These are phyloP conservation scores for Upupa epops DNA, from an alignment of 2,113 vertebrate genomes.

Conservation along the genomic window DNA sequence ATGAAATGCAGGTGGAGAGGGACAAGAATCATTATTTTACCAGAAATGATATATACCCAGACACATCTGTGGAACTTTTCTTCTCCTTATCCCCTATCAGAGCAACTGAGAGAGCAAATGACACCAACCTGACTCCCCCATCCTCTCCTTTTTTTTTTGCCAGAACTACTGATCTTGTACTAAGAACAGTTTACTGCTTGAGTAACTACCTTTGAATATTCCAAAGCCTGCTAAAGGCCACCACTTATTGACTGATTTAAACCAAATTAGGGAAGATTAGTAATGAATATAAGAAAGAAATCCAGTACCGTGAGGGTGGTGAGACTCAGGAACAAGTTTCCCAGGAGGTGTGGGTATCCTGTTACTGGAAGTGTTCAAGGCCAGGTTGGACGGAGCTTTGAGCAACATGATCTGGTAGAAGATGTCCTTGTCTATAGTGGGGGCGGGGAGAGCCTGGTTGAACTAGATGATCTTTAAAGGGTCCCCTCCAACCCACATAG, in stretches of 20 bases:
- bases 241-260: background rate
- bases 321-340: background rate
- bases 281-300: background rate
- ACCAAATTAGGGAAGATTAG: background rate
- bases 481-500: background rate
- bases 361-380: background rate
- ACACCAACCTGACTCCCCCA: background rate
- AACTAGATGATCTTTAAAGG: background rate
- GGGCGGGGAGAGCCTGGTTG: rapidly evolving
- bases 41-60: background rate
- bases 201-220: rapidly evolving
- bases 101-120: background rate
- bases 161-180: background rate
- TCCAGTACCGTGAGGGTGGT: background rate
- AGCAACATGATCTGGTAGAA: background rate
- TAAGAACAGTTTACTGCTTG: background rate
- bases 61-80: background rate
- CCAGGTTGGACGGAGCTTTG: rapidly evolving
- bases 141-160: background rate
- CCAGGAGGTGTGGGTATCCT: background rate
- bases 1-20: background rate
- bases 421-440: background rate
- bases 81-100: background rate
- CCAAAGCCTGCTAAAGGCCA: background rate
- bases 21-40: background rate